Conservation (phyloP, 2,113 vertebrate species). For the Lanius collurio region DNA sequence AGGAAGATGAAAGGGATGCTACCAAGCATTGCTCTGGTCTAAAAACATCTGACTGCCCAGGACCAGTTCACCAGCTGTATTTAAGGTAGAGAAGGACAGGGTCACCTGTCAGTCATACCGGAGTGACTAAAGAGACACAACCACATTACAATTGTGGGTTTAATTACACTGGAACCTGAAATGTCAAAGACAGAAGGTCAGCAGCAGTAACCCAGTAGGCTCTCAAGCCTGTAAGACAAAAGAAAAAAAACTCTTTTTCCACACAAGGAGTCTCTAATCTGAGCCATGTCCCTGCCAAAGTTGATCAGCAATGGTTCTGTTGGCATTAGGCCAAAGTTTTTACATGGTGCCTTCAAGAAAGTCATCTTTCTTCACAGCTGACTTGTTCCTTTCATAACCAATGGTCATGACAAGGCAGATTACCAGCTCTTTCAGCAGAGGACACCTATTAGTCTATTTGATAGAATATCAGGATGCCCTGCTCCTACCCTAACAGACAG, state of each 20-base stretch:
- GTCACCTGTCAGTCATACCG: not conserved
- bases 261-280: not conserved
- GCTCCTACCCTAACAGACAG: not conserved
- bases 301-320: not conserved
- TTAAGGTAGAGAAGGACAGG: not conserved
- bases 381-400: not conserved
- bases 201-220: not conserved
- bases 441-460: not conserved
- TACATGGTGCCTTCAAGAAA: not conserved
- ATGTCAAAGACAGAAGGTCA: rapidly evolving
- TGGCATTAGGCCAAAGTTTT: not conserved
- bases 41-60: not conserved
- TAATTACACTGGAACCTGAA: not conserved
- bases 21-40: not conserved
- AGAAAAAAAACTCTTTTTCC: not conserved
- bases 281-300: not conserved
- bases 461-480: not conserved
- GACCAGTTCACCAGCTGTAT: not conserved
- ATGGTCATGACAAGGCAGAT: not conserved
- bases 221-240: not conserved
- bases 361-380: not conserved
- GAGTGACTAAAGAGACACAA: not conserved
- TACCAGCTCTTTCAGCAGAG: not conserved
- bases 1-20: not conserved
- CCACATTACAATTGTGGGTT: not conserved